Conservation (phyloP, 1,140 invertebrate species). For the Lanistes nyassanus region DNA sequence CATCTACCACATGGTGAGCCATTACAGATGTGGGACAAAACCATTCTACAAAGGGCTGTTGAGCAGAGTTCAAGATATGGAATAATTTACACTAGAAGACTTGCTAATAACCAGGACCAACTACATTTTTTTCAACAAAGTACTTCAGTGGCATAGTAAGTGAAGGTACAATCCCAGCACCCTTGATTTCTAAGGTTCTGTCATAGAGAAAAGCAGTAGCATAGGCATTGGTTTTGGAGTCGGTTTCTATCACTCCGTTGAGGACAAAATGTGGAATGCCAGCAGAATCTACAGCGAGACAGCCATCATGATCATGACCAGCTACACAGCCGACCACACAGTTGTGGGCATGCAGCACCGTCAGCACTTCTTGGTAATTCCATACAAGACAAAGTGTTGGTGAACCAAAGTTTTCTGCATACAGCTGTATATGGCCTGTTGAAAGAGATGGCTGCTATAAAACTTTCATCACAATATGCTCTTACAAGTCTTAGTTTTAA, state of each 20-base stretch:
- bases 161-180: conserved; percentile 35
- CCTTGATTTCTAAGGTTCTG: conserved; percentile 41
- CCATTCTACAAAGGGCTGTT: too few species aligned
- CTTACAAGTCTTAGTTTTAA: too few species aligned
- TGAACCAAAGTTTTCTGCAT: conserved; percentile 37
- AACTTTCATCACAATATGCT: too few species aligned
- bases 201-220: conserved; percentile 57
- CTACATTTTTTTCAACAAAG: conserved; percentile 15
- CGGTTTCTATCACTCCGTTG: conserved; percentile 59
- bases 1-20: too few species aligned
- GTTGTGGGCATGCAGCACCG: conserved; percentile 42
- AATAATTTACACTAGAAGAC: too few species aligned
- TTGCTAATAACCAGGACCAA: too few species aligned
- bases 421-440: conserved; percentile 59
- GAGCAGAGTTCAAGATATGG: too few species aligned
- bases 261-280: conserved; percentile 60
- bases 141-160: conserved; percentile 36
- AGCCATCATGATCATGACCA: conserved; percentile 61
- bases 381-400: conserved; percentile 48
- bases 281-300: conserved; percentile 50
- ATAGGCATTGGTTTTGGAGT: conserved; percentile 50
- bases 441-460: too few species aligned
- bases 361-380: conserved; percentile 61
- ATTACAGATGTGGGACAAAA: too few species aligned
- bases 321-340: conserved; percentile 58